phyloP scores from a whole-genome alignment of 2,888 invertebrate genomes.

The Drosophila eohydei region DNA sequence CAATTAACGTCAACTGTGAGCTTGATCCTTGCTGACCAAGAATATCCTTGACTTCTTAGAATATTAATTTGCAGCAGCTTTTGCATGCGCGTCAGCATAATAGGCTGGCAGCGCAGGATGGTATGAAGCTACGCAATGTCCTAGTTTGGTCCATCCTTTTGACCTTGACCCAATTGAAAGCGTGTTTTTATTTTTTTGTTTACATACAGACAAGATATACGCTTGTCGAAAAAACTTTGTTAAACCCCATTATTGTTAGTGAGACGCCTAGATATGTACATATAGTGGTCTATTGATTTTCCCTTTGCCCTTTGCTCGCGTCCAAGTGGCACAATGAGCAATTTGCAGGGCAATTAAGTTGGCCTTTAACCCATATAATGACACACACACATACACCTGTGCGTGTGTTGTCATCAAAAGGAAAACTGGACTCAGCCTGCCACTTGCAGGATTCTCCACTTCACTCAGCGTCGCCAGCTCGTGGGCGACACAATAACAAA shows the following conservation, averaged over 20 bases:
- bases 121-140: constrained; percentile 18
- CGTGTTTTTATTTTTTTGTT: not conserved
- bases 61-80: not conserved
- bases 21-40: not conserved
- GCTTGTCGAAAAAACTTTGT: not conserved
- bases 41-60: constrained; percentile 6
- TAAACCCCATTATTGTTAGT: not conserved
- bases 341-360: constrained; percentile 57
- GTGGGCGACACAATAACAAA: constrained; percentile 20
- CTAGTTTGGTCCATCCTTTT: constrained; percentile 39
- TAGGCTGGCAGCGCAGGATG: not conserved
- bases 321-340: constrained; percentile 23
- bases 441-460: constrained; percentile 64
- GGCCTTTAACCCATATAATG: constrained; percentile 52
- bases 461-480: constrained; percentile 17
- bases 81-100: constrained; percentile 9
- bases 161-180: constrained; percentile 60
- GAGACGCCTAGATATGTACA: constrained; percentile 7
- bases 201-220: not conserved
- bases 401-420: constrained; percentile 13
- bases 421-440: constrained; percentile 42
- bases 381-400: constrained; percentile 10
- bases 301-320: constrained; percentile 35
- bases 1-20: not conserved
- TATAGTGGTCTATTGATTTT: constrained; percentile 62